Evolutionary conservation across 2,113 vertebrate species (phyloP), one percentile per base, ranked within the genome.

Genomic region (Perca flavescens): DNA sequence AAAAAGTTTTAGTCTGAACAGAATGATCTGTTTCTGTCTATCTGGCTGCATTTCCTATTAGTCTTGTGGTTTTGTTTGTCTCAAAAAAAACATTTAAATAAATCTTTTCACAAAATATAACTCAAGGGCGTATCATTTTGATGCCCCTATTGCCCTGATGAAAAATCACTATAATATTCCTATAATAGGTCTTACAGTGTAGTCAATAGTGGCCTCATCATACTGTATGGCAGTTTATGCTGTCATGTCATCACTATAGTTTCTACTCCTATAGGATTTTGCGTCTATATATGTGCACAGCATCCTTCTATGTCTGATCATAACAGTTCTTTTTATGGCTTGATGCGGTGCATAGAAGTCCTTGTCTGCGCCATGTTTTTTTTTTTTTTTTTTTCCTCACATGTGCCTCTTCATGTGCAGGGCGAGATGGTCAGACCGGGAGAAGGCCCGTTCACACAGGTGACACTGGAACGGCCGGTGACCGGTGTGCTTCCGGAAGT

Each of bases 331-430:
- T 67, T n/a, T 52, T 6, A 34, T 62, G 11, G 60, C 60, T 63
- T 47, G 9, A 40, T 58, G 56, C n/a, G 50, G 17, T 77, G 73
- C 43, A 82, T 62, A 74, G 65, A 74, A 73, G 61, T 74, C 58
- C 72, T 73, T 77, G 47, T 69, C 71, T 28, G 36, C 15, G 58
- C 11, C n/a, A 3, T n/a, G 1, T 75, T 7, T 49, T 22, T 11
- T 3, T 10, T 75, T 7, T 49, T 21, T 11, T 0, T 43, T 10
- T 43, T 43, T 16, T 53, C 52, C 43, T 94, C 91, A 99, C 96
- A 98, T 95, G 91, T 99, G 98, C 54, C 98, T 86, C 83, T 99
- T 99, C 98, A 99, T 99, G 93, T 99, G 98, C 88, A 99, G 84
- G 0, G 98, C 98, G 84, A 99, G 96, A 91, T 99, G 98, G 92